Percentiles rank a stretch among this genome's conserved stretches.
Conservation (phyloP, 2,888 invertebrate species). For the Ectemnius lituratus region DNA sequence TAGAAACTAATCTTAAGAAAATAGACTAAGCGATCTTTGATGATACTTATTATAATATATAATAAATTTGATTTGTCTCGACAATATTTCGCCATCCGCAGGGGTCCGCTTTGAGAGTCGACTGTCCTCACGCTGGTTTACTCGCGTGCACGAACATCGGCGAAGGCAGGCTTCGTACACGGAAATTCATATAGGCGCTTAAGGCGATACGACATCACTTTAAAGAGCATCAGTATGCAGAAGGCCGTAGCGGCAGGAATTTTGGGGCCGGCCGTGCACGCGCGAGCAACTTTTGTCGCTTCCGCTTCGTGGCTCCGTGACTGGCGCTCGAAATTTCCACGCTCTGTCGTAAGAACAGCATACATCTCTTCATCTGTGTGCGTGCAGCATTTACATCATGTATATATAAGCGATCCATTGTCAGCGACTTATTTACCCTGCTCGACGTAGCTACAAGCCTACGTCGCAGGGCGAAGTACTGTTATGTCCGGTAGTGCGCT, state of each 20-base stretch:
- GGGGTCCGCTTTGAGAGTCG: too few species aligned
- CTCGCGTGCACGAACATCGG: too few species aligned
- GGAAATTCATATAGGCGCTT: conserved; percentile 31
- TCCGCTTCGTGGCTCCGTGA: too few species aligned
- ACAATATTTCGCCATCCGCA: too few species aligned
- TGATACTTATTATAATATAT: too few species aligned
- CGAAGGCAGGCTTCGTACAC: background rate
- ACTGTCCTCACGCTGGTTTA: too few species aligned
- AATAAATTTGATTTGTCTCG: too few species aligned
- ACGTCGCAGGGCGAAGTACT: conserved; percentile 53
- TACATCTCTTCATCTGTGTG: too few species aligned
- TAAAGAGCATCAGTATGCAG: conserved; percentile 54
- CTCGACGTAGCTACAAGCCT: conserved; percentile 32
- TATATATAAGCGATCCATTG: conserved; percentile 51
- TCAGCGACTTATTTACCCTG: conserved; percentile 56
- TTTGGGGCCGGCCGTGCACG: conserved; percentile 36
- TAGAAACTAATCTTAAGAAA: too few species aligned
- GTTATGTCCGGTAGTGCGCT: conserved; percentile 48
- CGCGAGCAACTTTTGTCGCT: conserved; percentile 31
- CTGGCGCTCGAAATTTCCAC: conserved; percentile 40
- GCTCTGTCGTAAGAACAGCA: conserved; percentile 8
- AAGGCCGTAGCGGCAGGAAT: conserved; percentile 38
- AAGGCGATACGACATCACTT: conserved; percentile 22
- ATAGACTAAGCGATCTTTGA: too few species aligned
- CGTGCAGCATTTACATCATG: too few species aligned